phyloP scores from a whole-genome alignment of 2,888 invertebrate genomes.

The Agrotis exclamationis region DNA sequence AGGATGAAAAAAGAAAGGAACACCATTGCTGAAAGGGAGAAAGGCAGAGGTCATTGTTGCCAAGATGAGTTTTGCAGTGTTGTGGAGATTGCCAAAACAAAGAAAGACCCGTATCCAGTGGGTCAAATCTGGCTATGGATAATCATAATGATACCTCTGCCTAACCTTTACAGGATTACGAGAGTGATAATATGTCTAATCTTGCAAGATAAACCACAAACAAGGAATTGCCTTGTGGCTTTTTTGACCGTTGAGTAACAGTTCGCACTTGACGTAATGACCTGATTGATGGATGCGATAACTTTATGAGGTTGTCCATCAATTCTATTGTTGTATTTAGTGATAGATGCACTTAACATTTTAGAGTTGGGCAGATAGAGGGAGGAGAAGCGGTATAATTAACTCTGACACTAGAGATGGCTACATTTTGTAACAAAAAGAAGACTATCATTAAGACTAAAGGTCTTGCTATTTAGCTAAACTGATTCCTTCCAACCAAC shows the following conservation, averaged over 20 bases:
- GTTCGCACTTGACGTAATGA: constrained; percentile 28
- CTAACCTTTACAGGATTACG: neutral
- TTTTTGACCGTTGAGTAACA: constrained; percentile 43
- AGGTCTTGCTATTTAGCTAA: too few relatives aligned
- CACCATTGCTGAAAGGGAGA: neutral
- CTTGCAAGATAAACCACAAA: constrained; percentile 12
- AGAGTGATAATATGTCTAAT: neutral
- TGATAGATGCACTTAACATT: constrained; percentile 20
- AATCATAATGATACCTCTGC: neutral
- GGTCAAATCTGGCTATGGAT: neutral
- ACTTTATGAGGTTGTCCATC: constrained; percentile 45
- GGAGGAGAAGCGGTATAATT: too few relatives aligned
- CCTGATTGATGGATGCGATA: constrained; percentile 47
- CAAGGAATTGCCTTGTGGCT: constrained; percentile 15
- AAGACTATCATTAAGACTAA: too few relatives aligned
- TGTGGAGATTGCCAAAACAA: neutral
- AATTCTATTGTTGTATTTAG: constrained; percentile 22
- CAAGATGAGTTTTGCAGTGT: too few relatives aligned
- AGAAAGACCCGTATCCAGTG: neutral
- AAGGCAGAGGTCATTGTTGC: neutral
- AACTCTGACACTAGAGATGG: too few relatives aligned
- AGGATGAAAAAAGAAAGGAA: too few relatives aligned
- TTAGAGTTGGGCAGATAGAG: neutral
- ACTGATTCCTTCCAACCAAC: too few relatives aligned
- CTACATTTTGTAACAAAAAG: too few relatives aligned